Base-by-base conservation (phyloP, 2,888 invertebrate species). In the Ametastegia equiseti region DNA sequence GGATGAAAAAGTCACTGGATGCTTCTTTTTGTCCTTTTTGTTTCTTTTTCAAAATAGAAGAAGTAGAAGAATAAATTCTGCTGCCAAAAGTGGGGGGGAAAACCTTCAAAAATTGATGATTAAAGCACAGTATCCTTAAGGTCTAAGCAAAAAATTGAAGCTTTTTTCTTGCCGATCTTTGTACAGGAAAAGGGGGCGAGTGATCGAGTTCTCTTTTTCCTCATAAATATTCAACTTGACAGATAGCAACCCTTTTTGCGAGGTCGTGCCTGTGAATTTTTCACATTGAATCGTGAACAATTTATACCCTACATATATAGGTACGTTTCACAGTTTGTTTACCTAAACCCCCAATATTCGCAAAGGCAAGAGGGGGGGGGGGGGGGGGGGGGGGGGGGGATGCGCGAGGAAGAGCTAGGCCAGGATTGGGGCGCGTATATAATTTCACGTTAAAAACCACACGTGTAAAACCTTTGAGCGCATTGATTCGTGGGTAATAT, bases 191-290 rank as follows among this genome's bases (percentile, higher is more conserved):
- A 6, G 7, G 9, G 19, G 9, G n/a, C 13, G n/a, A 5, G 15
- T 15, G 63, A 60, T 60, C 30, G 30, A 23, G 30, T 7, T 54
- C 30, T 15, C 11, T 11, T 54, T 33, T 50, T 75, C 33, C 75
- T 75, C 54, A 75, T 75, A 54, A 75, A 75, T 75, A 75, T 75
- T 75, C 75, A 75, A 19, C 19, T 33, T 36, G 4, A 36, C 15
- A 9, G 71, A 15, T 15, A 15, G 7, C 9, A 75, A 75, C 75
- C 75, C 50, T 75, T 75, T 54, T 36, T 36, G 33, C 75, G 50
- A 33, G 47, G 19, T 54, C 75, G 75, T 75, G 75, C 33, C 36
- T 23, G 23, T 75, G 75, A 75, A 75, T 75, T 75, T 54, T 73
- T 54, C 19, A 36, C 36, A 36, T 75, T 27, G 36, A 50, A 75